Evolutionary conservation across 2,888 invertebrate species (phyloP).

Genomic region (Julus scandinavius): DNA sequence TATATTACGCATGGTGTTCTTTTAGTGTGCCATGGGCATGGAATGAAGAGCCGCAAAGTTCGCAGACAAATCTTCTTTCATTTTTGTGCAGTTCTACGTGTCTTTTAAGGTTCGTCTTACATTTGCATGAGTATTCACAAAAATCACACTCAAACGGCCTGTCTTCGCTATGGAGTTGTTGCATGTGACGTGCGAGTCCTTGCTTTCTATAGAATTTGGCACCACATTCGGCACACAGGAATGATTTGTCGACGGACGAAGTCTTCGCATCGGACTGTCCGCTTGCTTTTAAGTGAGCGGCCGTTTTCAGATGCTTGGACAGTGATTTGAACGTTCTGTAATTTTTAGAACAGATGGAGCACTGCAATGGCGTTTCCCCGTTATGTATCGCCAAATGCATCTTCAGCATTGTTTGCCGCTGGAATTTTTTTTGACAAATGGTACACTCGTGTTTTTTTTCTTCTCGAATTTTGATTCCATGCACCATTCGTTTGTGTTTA

Average conservation of each 20-base stretch:
- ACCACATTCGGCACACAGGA: slow-evolving; percentile 63
- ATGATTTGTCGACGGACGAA: slow-evolving; percentile 58
- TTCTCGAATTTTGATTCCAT: slow-evolving; percentile 59
- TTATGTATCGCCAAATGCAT: slow-evolving; percentile 61
- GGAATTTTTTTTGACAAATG: slow-evolving; percentile 61
- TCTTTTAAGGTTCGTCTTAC: slow-evolving; percentile 64
- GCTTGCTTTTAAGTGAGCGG: slow-evolving; percentile 61
- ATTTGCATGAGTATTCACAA: slow-evolving; percentile 64
- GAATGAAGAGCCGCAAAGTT: slow-evolving; percentile 65
- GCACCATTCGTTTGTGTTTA: slow-evolving; percentile 61
- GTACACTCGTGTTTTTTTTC: slow-evolving; percentile 61
- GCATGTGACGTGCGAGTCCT: slow-evolving; percentile 63
- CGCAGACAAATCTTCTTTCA: slow-evolving; percentile 65
- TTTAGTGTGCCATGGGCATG: slow-evolving; percentile 65
- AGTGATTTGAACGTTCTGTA: slow-evolving; percentile 62
- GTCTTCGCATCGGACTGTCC: slow-evolving; percentile 58
- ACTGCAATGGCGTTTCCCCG: slow-evolving; percentile 62
- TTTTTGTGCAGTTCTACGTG: slow-evolving; percentile 64
- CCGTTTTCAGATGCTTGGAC: slow-evolving; percentile 62
- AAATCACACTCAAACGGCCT: slow-evolving; percentile 63
- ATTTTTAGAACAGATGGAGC: slow-evolving; percentile 61
- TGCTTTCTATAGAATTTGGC: slow-evolving; percentile 62
- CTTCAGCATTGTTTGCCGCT: slow-evolving; percentile 60
- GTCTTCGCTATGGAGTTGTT: slow-evolving; percentile 62
- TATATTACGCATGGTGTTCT: slow-evolving; percentile 62